Evolutionary conservation across 2,113 vertebrate genomes (phyloP).

Genomic region (Himantopus leucocephalus): DNA sequence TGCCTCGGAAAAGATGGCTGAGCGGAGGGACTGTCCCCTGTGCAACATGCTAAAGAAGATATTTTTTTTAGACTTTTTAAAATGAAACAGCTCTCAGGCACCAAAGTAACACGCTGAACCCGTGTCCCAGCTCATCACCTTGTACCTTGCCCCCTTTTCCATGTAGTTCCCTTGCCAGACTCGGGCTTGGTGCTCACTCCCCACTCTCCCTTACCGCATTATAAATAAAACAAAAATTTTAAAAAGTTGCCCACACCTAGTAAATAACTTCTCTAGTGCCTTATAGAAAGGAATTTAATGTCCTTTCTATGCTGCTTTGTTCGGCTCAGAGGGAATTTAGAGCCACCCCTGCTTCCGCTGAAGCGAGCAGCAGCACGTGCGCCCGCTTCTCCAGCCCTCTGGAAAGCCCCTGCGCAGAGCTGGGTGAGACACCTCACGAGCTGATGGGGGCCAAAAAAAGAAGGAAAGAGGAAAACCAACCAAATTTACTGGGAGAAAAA

Average conservation of each 20-base stretch:
- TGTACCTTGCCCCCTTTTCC: background rate
- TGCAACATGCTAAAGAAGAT: background rate
- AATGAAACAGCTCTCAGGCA: background rate
- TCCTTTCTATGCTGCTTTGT: background rate
- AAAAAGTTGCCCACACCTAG: background rate
- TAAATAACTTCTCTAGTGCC: background rate
- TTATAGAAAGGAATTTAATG: background rate
- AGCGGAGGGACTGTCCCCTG: background rate
- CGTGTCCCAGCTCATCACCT: background rate
- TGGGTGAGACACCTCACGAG: background rate
- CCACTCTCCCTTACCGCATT: background rate
- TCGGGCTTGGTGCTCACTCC: accelerated
- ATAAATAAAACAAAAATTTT: background rate
- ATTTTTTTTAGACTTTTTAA: background rate
- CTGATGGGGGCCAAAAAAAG: background rate
- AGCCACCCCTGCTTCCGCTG: background rate
- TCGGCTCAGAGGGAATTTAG: background rate
- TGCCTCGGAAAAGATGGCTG: background rate
- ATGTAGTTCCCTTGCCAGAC: background rate
- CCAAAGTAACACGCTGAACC: background rate
- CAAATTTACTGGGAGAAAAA: background rate
- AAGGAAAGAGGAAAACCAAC: background rate
- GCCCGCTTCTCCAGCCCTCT: background rate
- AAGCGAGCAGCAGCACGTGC: background rate
- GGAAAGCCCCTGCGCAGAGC: background rate